These are phyloP conservation scores for Bufo bufo DNA, from an alignment of 2,113 vertebrate genomes.

Conservation along the genomic window DNA sequence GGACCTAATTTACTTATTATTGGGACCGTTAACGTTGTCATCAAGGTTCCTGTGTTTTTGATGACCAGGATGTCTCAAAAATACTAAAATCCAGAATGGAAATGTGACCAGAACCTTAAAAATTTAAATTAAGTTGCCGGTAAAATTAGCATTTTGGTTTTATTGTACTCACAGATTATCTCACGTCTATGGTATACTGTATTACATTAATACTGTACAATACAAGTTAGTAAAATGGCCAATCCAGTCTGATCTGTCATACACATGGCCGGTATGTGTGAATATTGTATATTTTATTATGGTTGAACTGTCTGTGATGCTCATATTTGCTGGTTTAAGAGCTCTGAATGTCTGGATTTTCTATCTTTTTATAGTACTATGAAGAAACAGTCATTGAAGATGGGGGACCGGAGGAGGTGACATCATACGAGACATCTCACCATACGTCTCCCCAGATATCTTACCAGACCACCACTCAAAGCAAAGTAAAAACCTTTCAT, in stretches of 20 bases:
- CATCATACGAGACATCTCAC: background rate
- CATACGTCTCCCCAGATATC: background rate
- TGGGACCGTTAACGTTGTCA: background rate
- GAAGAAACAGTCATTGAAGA: conserved; percentile 81
- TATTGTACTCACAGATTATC: no score
- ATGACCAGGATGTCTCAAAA: background rate
- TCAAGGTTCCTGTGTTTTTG: background rate
- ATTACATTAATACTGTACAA: no score
- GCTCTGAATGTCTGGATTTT: conserved; percentile 18
- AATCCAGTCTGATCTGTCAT: background rate
- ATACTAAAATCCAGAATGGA: background rate
- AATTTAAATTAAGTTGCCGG: no score
- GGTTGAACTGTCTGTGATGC: background rate
- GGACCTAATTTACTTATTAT: no score
- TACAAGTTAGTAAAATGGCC: background rate
- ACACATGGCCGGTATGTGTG: background rate
- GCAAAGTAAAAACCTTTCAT: conserved; percentile 15
- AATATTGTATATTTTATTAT: background rate
- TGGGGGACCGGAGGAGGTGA: conserved; percentile 77
- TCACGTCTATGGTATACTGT: no score
- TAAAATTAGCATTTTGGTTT: no score
- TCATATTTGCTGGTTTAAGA: background rate
- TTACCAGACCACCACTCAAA: background rate
- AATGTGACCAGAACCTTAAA: background rate
- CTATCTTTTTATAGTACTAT: conserved; percentile 79